Base-by-base conservation (phyloP, 2,113 vertebrate species). In the Xenopus borealis region DNA sequence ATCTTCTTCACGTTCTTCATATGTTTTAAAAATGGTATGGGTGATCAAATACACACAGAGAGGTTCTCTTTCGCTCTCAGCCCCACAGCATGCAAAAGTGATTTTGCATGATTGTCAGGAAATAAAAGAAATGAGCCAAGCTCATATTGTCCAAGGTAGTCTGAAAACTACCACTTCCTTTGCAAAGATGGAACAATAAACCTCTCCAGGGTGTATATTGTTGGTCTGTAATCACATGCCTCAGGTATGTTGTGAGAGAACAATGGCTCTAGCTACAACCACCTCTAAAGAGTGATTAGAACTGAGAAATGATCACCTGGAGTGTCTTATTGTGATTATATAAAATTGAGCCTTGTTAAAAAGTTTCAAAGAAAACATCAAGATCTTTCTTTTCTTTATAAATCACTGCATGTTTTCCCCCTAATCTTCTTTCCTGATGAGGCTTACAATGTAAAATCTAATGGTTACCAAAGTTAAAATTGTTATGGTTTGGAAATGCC, bases 91-190 rank as follows among this genome's bases (percentile, higher is more conserved):
- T 59, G 85, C 82, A 82, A 79, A 83, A 86, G 84, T 86, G 57
- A 78, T 82, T 85, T 83, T 80, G 27, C 72, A 83, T 58, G 78
- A 79, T 79, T 88, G 75, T 75, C 67, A 83, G 74, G 75, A 80
- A 84, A 80, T 79, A 84, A 84, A 81, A 79, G 81, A 86, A 86
- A 85, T 85, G 55, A 78, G 80, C 47, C 77, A 78, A 84, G 81
- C 74, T 9, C 50, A 69, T 81, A 44, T 73, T 82, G 81, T 67
- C 69, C 83, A 81, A 80, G 78, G 80, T 83, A 75, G 55, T 72
- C 1, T 80, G 75, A 78, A 72, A 75, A 64, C 81, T 78, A 79
- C 17, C 58, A 77, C 79, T 82, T 82, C 76, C 79, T 52, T 27
- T 78, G 71, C 57, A 62, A 75, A 23, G 66, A 5, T 33, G 66